Percentiles rank a stretch among this genome's conserved stretches.
These are phyloP conservation scores for Eupithecia insigniata DNA, from an alignment of 2,888 invertebrate species.

Conservation along the genomic window DNA sequence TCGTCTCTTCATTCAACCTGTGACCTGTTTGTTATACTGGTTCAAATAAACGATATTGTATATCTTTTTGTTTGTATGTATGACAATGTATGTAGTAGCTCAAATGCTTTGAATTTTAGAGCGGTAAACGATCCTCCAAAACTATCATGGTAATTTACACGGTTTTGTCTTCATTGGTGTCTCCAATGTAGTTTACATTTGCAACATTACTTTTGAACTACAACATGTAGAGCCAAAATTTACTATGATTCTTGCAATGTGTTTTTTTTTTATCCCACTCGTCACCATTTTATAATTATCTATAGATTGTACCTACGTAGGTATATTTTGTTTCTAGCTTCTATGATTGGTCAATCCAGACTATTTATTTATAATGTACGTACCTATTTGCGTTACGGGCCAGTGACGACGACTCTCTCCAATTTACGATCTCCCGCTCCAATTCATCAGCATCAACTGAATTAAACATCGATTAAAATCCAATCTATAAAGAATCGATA, in stretches of 20 bases:
- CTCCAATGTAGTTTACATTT: neutral
- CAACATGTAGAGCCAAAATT: neutral
- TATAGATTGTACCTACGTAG: too few species aligned
- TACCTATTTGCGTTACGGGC: neutral
- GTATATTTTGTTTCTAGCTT: neutral
- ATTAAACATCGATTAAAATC: slow-evolving; percentile 51
- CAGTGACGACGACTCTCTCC: slow-evolving; percentile 4
- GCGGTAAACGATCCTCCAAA: neutral
- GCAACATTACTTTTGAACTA: neutral
- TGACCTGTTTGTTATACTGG: too few species aligned
- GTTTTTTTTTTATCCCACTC: neutral
- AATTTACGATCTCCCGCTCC: slow-evolving; percentile 20
- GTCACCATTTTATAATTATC: neutral
- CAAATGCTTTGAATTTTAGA: neutral
- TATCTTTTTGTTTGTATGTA: too few species aligned
- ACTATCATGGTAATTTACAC: too few species aligned
- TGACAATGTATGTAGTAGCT: neutral
- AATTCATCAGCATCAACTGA: slow-evolving; percentile 34
- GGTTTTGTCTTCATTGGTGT: neutral
- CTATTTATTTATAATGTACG: neutral
- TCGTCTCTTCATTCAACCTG: too few species aligned
- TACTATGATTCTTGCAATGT: neutral
- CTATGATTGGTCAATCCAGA: neutral
- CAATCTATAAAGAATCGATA: slow-evolving; percentile 49
- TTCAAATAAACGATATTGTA: too few species aligned